Percentiles rank a stretch among this genome's conserved stretches.
Evolutionary conservation across 2,888 invertebrate species (phyloP).

Genomic region (Drosophila barbarae): DNA sequence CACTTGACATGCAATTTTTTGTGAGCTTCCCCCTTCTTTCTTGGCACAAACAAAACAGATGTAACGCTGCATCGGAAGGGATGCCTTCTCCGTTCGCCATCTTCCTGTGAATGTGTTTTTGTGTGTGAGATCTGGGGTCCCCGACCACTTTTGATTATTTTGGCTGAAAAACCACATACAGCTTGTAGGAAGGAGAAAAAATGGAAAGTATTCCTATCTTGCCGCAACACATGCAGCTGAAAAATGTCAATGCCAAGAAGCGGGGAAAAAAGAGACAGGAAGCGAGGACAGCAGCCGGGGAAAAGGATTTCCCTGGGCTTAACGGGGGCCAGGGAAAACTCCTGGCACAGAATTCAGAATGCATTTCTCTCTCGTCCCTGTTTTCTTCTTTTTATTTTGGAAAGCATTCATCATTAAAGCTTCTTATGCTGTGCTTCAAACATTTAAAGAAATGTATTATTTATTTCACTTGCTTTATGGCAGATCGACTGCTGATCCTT

Average conservation of each 20-base stretch:
- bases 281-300: constrained; percentile 10
- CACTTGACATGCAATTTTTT: constrained; percentile 71
- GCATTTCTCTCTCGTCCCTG: constrained; percentile 5
- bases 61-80: constrained; percentile 46
- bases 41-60: constrained; percentile 56
- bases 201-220: constrained; percentile 43
- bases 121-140: constrained; percentile 8
- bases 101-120: constrained; percentile 6
- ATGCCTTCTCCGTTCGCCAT: constrained; percentile 29
- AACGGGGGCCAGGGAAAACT: neutral
- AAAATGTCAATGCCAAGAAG: constrained; percentile 46
- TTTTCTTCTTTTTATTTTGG: neutral
- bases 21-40: constrained; percentile 16
- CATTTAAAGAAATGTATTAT: constrained; percentile 4
- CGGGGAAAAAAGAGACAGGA: constrained; percentile 18
- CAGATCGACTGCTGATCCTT: constrained; percentile 10
- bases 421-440: constrained; percentile 1
- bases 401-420: constrained; percentile 23
- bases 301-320: constrained; percentile 16
- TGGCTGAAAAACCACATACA: constrained; percentile 28
- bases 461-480: neutral
- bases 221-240: constrained; percentile 37
- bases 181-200: constrained; percentile 16
- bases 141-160: constrained; percentile 55
- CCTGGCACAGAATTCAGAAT: constrained; percentile 12